These are phyloP conservation scores for Pogonophryne albipinna DNA, from an alignment of 2,797 vertebrate genomes.

Conservation along the genomic window DNA sequence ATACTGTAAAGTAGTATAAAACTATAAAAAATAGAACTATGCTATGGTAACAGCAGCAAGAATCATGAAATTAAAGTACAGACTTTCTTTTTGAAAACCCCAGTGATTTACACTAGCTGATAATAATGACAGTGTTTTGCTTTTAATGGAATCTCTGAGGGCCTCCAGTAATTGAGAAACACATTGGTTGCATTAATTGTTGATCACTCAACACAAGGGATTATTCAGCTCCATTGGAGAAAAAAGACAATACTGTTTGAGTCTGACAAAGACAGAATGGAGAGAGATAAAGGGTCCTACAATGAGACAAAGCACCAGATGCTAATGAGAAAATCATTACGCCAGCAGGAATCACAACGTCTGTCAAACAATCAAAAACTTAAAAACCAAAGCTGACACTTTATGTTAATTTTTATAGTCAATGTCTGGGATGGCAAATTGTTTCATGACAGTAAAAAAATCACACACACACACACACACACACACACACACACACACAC, in stretches of 20 bases:
- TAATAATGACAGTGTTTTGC: conserved; percentile 31
- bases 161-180: conserved; percentile 58
- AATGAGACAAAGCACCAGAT: conserved; percentile 16
- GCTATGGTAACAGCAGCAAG: neutral
- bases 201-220: conserved; percentile 62
- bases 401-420: conserved; percentile 3
- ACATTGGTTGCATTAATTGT: conserved; percentile 65
- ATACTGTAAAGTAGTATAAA: neutral
- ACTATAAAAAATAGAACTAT: conserved; percentile 5
- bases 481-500: no score
- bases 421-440: neutral
- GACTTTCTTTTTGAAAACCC: neutral
- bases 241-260: conserved; percentile 61
- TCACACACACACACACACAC: no score
- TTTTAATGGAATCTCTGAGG: conserved; percentile 51
- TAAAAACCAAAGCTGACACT: conserved; percentile 11
- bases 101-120: conserved; percentile 15
- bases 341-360: conserved; percentile 1
- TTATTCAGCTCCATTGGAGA: conserved; percentile 53
- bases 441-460: no score
- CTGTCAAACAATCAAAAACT: conserved; percentile 35
- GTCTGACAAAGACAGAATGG: conserved; percentile 45
- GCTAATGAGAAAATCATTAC: conserved; percentile 36
- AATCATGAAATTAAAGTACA: neutral
- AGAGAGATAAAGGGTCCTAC: conserved; percentile 26